A percentile compares a stretch with the other conserved stretches of the same genome.
phyloP scores from a whole-genome alignment of 2,888 invertebrate species.

The Drosophila buzzatii region DNA sequence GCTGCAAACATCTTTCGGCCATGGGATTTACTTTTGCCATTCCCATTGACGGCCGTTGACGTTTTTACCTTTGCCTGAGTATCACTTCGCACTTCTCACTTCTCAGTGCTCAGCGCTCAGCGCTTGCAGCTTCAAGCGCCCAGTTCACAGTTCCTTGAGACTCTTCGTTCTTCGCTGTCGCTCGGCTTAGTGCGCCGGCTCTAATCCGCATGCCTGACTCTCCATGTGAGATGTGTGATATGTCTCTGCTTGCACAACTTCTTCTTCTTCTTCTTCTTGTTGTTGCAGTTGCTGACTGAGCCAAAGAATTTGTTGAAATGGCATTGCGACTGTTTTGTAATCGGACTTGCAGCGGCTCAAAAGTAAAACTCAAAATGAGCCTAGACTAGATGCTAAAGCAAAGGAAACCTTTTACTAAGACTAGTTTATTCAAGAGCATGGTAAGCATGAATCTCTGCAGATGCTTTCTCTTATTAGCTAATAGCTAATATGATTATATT shows the following conservation, averaged over 20 bases:
- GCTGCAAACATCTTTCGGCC: conserved; percentile 43
- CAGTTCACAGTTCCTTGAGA: not conserved
- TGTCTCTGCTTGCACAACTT: conserved; percentile 9
- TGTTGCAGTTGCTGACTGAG: not conserved
- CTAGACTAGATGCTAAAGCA: not conserved
- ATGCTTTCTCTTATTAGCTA: too few species aligned
- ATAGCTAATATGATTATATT: too few species aligned
- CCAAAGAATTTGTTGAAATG: not conserved
- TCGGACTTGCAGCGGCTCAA: not conserved
- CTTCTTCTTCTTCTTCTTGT: not conserved
- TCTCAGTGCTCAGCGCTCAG: not conserved
- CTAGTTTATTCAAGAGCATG: too few species aligned
- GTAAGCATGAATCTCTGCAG: too few species aligned
- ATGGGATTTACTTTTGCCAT: conserved; percentile 64
- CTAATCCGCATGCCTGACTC: conserved; percentile 54
- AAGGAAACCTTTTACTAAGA: not conserved
- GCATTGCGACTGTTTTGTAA: not conserved
- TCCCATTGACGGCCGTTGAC: conserved; percentile 70
- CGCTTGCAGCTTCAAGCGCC: not conserved
- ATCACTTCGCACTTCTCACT: not conserved
- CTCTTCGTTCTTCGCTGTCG: conserved; percentile 1
- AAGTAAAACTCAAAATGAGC: not conserved
- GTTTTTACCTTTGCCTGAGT: conserved; percentile 28
- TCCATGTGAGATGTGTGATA: conserved; percentile 37
- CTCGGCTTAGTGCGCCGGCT: conserved; percentile 48